Evolutionary conservation across 2,888 invertebrate genomes (phyloP).

Genomic region (Eristalinus sepulchralis): DNA sequence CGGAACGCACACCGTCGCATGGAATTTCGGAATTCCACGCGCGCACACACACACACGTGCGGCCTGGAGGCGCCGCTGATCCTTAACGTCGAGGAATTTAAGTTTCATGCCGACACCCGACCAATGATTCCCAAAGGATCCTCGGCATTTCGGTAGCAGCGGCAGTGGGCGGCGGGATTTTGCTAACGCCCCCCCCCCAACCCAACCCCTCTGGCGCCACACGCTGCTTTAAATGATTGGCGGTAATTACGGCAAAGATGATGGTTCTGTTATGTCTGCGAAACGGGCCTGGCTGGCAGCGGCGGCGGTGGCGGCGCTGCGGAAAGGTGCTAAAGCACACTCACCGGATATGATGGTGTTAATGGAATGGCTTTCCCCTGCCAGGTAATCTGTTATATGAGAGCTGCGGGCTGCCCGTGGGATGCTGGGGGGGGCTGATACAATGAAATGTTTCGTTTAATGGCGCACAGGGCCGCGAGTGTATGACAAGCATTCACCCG

Average conservation of each 20-base stretch:
- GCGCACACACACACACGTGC: conserved; percentile 5
- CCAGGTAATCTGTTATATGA: conserved; percentile 10
- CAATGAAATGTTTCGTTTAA: conserved; percentile 62
- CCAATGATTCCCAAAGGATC: conserved; percentile 1
- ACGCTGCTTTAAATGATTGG: conserved; percentile 38
- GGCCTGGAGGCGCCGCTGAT: not conserved
- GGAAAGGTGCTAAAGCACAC: conserved; percentile 37
- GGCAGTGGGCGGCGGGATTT: not conserved
- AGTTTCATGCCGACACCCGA: conserved; percentile 31
- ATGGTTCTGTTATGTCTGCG: conserved; percentile 31
- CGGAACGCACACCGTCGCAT: conserved; percentile 39
- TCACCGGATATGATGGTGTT: conserved; percentile 46
- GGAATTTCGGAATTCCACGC: conserved; percentile 25
- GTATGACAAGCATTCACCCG: conserved; percentile 24
- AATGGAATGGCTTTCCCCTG: conserved; percentile 46
- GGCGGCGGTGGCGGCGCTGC: not conserved
- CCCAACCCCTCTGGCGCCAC: not conserved
- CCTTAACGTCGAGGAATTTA: conserved; percentile 36
- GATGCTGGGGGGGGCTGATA: not conserved
- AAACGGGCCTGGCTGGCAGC: not conserved
- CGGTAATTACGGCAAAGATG: conserved; percentile 61
- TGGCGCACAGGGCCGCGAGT: not conserved
- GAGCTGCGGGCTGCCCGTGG: not conserved
- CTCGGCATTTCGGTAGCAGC: not conserved
- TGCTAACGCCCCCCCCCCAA: not conserved